Conservation (phyloP, 2,113 vertebrate species). For the Rhabdornis inornatus region DNA sequence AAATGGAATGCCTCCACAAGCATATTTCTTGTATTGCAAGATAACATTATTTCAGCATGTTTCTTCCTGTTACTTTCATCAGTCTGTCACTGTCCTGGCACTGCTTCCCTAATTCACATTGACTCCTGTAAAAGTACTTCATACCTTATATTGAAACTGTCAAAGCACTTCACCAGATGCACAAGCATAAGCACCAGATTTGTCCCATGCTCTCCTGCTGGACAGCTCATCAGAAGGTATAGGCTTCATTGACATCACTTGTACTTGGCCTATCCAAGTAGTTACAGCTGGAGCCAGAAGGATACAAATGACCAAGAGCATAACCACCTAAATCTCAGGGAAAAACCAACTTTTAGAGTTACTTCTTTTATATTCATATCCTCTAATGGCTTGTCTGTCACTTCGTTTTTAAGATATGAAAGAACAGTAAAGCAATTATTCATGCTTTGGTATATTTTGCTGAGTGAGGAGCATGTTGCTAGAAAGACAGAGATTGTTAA, state of each 20-base stretch:
- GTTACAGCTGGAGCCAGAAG: background rate
- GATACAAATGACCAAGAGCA: background rate
- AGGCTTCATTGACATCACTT: background rate
- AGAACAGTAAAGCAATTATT: background rate
- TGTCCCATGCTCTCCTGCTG: background rate
- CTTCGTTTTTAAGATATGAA: background rate
- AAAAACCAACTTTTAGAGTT: background rate
- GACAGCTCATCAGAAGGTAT: background rate
- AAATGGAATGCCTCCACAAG: background rate
- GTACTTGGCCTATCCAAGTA: background rate
- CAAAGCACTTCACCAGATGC: background rate
- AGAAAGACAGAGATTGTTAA: background rate
- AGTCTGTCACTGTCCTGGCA: background rate
- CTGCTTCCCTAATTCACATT: background rate
- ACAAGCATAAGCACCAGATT: background rate
- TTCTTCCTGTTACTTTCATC: background rate
- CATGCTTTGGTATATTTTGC: background rate
- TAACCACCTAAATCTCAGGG: background rate
- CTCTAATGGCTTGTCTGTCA: background rate
- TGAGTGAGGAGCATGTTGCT: background rate
- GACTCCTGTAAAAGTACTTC: background rate
- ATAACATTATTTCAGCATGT: background rate
- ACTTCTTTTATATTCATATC: background rate
- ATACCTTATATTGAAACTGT: background rate
- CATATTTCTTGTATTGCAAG: background rate